Conservation (phyloP, 2,888 invertebrate species). For the Anagyrus pseudococci region DNA sequence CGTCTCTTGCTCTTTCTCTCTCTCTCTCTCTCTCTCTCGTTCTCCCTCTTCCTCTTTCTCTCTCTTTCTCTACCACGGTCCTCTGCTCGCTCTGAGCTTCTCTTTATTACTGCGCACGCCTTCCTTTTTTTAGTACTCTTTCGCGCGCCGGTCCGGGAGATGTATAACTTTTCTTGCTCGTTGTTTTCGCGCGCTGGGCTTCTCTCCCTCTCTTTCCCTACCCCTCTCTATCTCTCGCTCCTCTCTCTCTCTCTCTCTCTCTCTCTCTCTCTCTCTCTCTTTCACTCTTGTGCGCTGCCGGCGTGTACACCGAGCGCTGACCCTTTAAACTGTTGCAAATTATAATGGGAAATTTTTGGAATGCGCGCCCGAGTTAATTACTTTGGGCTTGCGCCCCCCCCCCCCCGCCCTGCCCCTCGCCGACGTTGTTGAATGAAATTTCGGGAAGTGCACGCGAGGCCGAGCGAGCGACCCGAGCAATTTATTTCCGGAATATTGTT, state of each 20-base stretch:
- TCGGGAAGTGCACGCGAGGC: not conserved
- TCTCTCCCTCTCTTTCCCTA: no score
- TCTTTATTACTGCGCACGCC: conserved; percentile 34
- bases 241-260: no score
- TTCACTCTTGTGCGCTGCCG: not conserved
- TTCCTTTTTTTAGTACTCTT: conserved; percentile 8
- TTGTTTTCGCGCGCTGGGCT: no score
- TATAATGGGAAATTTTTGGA: conserved; percentile 35
- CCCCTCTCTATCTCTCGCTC: no score
- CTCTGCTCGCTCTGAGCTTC: conserved; percentile 19
- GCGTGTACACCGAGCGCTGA: no score
- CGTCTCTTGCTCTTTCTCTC: conserved; percentile 34
- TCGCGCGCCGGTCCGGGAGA: not conserved
- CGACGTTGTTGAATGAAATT: conserved; percentile 6
- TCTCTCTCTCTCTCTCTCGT: conserved; percentile 27
- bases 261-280: not conserved
- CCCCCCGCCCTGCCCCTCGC: no score
- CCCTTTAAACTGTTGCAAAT: conserved; percentile 31
- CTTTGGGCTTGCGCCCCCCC: conserved; percentile 6
- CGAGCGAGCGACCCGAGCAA: not conserved
- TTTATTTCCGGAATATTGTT: conserved; percentile 1
- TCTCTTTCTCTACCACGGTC: no score
- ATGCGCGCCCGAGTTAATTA: conserved; percentile 24
- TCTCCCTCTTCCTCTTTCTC: conserved; percentile 20
- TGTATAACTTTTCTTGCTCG: conserved; percentile 3